Percentiles rank a stretch among this genome's conserved stretches.
phyloP scores from a whole-genome alignment of 1,140 invertebrate species.

The Anastrepha obliqua region DNA sequence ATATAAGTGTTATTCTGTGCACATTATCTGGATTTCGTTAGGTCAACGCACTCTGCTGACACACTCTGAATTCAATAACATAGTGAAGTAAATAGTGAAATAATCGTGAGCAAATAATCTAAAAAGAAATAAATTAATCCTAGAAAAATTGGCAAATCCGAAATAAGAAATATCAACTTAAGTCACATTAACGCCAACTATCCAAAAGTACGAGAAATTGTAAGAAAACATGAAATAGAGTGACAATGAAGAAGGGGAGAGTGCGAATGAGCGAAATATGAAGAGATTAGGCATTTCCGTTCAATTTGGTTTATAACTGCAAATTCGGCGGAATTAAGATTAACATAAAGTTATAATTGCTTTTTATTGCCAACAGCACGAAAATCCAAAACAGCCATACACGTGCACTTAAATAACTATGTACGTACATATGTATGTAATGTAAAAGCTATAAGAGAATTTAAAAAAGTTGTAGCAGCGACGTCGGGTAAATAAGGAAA shows the following conservation, averaged over 20 bases:
- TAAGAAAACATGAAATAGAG: background rate
- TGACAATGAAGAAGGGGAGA: background rate
- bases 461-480: background rate
- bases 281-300: constrained; percentile 29
- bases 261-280: background rate
- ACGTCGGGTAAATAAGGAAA: background rate
- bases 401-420: background rate
- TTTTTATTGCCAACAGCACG: constrained; percentile 20
- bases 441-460: background rate
- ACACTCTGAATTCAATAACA: too few species aligned
- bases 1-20: too few species aligned
- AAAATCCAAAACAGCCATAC: background rate
- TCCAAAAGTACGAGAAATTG: background rate
- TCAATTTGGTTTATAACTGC: constrained; percentile 39
- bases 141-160: background rate
- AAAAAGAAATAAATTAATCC: background rate
- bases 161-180: background rate
- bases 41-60: too few species aligned
- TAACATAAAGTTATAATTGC: constrained; percentile 52
- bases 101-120: background rate
- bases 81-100: too few species aligned
- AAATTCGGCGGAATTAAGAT: constrained; percentile 44
- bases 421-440: background rate
- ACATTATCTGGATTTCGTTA: too few species aligned
- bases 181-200: background rate